Evolutionary conservation across 2,797 vertebrate genomes (phyloP), one percentile per base, ranked within the genome.

Genomic region (Dallia pectoralis): DNA sequence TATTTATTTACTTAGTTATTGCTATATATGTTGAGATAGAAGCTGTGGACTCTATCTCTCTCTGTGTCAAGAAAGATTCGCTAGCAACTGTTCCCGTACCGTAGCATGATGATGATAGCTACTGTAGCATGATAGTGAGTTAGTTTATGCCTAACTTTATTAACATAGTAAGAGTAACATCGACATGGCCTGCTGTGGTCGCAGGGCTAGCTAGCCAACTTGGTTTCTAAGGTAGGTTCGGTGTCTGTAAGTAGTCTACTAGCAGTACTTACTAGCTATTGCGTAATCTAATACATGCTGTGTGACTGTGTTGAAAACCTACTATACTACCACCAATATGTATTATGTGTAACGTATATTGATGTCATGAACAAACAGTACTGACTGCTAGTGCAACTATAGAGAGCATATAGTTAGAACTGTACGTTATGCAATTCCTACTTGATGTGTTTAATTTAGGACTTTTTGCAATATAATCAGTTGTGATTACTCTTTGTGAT

Each of bases 111-210:
- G 76, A 36, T 30, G 22, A 25, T 74, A 79, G 82, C 80, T 81
- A 71, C 40, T 72, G 79, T 61, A 82, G 85, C 83, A n/a, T 89
- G n/a, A n/a, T n/a, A n/a, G n/a, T 69, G 74, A 78, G 71, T 75
- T 67, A 67, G 72, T 81, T 84, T 82, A 90, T 91, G 89, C 22
- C 91, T 89, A 87, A 79, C 85, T 84, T 77, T 84, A 74, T 68
- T 73, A 73, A 69, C 70, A 72, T 33, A 74, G 82, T 90, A 84
- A 82, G 63, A 88, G 84, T 81, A 75, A 70, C 74, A 74, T 74
- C 85, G 89, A 90, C 83, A 82, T 88, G 91, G 84, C 90, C 79
- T 87, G 87, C 86, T 79, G 77, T 77, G 63, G 66, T 64, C 53
- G 71, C 80, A 44, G 74, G 65, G 78, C 69, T 77, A 71, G 56